Base-by-base conservation (phyloP, 2,797 vertebrate genomes). In the Florisuga fusca region DNA sequence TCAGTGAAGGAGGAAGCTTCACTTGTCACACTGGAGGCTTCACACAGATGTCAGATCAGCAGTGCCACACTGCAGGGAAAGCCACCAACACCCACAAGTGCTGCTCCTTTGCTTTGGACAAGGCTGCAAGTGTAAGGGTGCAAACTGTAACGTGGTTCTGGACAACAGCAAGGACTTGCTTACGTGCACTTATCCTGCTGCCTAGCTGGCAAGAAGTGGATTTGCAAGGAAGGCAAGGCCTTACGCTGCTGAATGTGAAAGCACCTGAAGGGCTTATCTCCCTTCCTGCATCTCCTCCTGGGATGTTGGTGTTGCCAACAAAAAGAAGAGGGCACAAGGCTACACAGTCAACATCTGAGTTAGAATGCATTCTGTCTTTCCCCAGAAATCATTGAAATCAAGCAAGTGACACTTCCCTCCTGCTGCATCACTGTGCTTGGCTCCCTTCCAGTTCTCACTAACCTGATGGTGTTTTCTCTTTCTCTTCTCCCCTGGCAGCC, bases 401-500 rank as follows among this genome's bases (percentile, higher is more conserved):
- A 81, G 72, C 50, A 61, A 33, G 29, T 38, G 90, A 46, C 45
- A n/a, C 31, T 64, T 91, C 50, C 29, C 22, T 87, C 12, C 71
- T 71, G 23, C 64, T 62, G 12, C 53, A 29, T n/a, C 38, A 38
- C 19, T 72, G 38, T 36, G 10, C 87, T 87, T 89, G 86, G 34
- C 45, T 90, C 16, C 36, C 27, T 84, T 91, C 53, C 67, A 72
- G 36, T 12, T 83, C 64, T 53, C 50, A 13, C 53, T 33, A 50
- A 61, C 36, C 69, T 88, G 87, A 96, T 68, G 2, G 5, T 29
- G 16, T 69, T 61, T 86, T 57, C 73, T 89, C 12, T 87, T 90
- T 81, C 58, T 73, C 0, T 84, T 96, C 38, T 89, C 46, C 58
- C 84, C 84, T 87, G 64, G 54, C 96, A 99, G 99, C 99, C 99